These are phyloP conservation scores for Chrysolina oricalcia DNA, from an alignment of 2,888 invertebrate species.

Conservation along the genomic window DNA sequence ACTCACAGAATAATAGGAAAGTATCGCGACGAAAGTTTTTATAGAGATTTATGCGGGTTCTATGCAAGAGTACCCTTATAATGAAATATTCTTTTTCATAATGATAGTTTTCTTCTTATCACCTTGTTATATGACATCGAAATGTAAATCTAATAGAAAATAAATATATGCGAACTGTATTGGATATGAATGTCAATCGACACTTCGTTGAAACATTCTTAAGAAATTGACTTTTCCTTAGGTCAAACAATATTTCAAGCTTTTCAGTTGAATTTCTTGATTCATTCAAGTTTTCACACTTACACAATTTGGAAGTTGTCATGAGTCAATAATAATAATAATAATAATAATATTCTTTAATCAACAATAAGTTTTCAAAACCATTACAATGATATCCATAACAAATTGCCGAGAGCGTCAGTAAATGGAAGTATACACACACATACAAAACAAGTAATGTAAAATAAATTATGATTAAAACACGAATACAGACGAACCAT, in stretches of 20 bases:
- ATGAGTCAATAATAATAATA: too few species aligned
- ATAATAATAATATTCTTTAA: too few species aligned
- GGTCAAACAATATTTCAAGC: background rate
- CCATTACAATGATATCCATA: too few species aligned
- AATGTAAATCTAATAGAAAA: background rate
- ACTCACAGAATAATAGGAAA: constrained; percentile 46
- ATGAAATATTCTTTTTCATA: constrained; percentile 46
- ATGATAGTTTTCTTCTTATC: constrained; percentile 47
- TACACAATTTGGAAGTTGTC: too few species aligned
- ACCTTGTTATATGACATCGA: constrained; percentile 29
- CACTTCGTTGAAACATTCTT: background rate
- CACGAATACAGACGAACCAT: too few species aligned
- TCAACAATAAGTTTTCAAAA: too few species aligned
- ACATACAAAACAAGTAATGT: too few species aligned
- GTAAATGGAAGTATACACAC: too few species aligned
- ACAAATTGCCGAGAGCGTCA: too few species aligned
- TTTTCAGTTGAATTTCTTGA: background rate
- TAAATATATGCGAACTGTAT: background rate
- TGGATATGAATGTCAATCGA: background rate
- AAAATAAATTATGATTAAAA: too few species aligned
- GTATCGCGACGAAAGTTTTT: constrained; percentile 48
- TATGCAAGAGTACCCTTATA: constrained; percentile 55
- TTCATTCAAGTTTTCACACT: too few species aligned
- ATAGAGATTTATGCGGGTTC: constrained; percentile 50
- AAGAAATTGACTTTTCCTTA: background rate